These are phyloP conservation scores for Octodonta nipae DNA, from an alignment of 2,888 invertebrate species.

Conservation along the genomic window DNA sequence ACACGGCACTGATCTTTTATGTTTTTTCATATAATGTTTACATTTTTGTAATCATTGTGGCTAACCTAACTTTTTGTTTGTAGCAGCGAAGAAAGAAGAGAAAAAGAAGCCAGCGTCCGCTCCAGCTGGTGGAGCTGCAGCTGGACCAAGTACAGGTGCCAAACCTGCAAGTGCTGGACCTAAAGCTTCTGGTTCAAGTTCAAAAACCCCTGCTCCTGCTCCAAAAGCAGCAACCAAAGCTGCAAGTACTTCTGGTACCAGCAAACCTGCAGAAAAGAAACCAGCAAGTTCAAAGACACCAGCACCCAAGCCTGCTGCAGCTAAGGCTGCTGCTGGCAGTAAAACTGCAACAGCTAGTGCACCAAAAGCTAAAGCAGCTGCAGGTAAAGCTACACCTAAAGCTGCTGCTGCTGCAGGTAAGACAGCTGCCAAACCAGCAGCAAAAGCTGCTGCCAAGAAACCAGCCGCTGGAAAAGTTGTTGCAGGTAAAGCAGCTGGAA, in stretches of 20 bases:
- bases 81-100: conserved; percentile 41
- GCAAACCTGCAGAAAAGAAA: conserved; percentile 17
- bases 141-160: conserved; percentile 25
- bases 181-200: conserved; percentile 30
- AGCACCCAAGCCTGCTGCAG: conserved; percentile 18
- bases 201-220: conserved; percentile 29
- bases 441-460: conserved; percentile 16
- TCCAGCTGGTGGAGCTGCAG: conserved; percentile 24
- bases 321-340: conserved; percentile 12
- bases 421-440: conserved; percentile 21
- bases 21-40: conserved; percentile 6
- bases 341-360: conserved; percentile 16
- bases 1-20: conserved; percentile 18
- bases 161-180: conserved; percentile 33
- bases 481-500: conserved; percentile 19
- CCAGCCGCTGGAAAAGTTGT: conserved; percentile 27
- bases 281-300: conserved; percentile 15
- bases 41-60: conserved; percentile 5
- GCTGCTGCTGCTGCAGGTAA: conserved; percentile 15
- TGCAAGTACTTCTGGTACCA: conserved; percentile 32
- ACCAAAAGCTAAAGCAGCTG: conserved; percentile 30
- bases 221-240: conserved; percentile 28
- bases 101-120: conserved; percentile 37
- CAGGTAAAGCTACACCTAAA: conserved; percentile 27
- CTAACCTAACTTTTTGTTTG: no score